Base-by-base conservation (phyloP, 23 tunicate species). In the Botrylloides violaceus region DNA sequence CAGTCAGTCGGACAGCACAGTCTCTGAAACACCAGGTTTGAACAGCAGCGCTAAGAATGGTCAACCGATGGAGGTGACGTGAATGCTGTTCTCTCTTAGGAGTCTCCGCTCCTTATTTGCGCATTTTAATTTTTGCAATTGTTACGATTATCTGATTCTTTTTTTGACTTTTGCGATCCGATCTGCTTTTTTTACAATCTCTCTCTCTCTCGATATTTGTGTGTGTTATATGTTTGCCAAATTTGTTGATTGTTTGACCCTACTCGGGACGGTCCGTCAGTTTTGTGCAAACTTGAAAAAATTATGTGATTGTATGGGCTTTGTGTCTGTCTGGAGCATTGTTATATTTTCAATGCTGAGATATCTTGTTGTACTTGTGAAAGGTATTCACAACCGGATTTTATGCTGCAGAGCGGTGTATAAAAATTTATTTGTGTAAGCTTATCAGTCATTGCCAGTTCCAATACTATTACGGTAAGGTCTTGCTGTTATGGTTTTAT, bases 41-140 rank as follows among this genome's bases (percentile, higher is more conserved):
- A 39, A 37, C 58, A 68, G 58, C 58, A 68, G 26, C 37, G 26
- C 49, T 38, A 68, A 68, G 37, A 68, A 68, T 43, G 37, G 37
- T 68, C 74, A 68, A 43, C 58, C 74, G 6, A 68, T 68, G 74
- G 74, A 68, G n/a, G 74, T 68, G 21, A 68, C 74, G 74, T 68
- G 37, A 43, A 43, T 15, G 53, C 53, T 43, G 9, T 43, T n/a
- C n/a, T n/a, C n/a, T n/a, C n/a, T n/a, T n/a, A n/a, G n/a, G n/a
- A n/a, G n/a, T n/a, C n/a, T n/a, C n/a, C n/a, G n/a, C n/a, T n/a
- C n/a, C n/a, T n/a, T n/a, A n/a, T n/a, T n/a, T n/a, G n/a, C n/a
- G n/a, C n/a, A n/a, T n/a, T n/a, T 15, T 43, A 7, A 7, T 7
- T 43, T 43, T 43, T 43, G 53, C 53, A 43, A 43, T 43, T 43